Conservation (phyloP, 2,113 vertebrate species). For the Pseudorasbora parva region DNA sequence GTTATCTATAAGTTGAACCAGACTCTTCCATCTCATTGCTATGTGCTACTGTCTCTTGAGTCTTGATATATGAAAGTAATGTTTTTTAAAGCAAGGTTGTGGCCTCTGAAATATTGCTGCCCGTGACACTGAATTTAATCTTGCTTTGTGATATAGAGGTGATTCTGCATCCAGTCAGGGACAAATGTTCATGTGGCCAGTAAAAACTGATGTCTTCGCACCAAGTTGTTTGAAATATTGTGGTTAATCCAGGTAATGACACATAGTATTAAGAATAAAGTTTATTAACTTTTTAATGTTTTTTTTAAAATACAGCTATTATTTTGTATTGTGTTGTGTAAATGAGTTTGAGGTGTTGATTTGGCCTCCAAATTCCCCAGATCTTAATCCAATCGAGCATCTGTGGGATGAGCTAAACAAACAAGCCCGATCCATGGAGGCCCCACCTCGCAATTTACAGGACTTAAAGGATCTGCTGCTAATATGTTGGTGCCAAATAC, state of each 20-base stretch:
- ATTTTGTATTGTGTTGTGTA: too few species aligned
- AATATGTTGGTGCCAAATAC: too few species aligned
- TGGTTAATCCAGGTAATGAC: not conserved
- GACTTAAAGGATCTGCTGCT: too few species aligned
- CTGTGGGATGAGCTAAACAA: too few species aligned
- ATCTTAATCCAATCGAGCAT: too few species aligned
- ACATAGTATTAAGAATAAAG: not conserved
- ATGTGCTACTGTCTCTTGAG: conserved; percentile 32
- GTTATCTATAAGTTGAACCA: not conserved
- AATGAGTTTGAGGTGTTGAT: too few species aligned
- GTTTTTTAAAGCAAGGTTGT: conserved; percentile 39
- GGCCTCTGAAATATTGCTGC: conserved; percentile 7
- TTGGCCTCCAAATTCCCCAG: too few species aligned
- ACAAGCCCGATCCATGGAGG: too few species aligned
- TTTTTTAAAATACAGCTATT: too few species aligned
- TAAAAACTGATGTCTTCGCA: not conserved
- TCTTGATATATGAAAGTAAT: conserved; percentile 34
- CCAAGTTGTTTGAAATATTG: not conserved
- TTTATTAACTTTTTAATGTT: not conserved
- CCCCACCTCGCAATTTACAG: too few species aligned
- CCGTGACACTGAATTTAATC: conserved; percentile 21
- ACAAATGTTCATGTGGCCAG: not conserved
- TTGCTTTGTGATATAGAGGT: conserved; percentile 8
- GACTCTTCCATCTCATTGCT: conserved; percentile 22
- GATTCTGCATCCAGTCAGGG: not conserved